Percentiles rank a stretch among this genome's conserved stretches.
Evolutionary conservation across 2,797 vertebrate species (phyloP).

Genomic region (Coracias cyanogaster): DNA sequence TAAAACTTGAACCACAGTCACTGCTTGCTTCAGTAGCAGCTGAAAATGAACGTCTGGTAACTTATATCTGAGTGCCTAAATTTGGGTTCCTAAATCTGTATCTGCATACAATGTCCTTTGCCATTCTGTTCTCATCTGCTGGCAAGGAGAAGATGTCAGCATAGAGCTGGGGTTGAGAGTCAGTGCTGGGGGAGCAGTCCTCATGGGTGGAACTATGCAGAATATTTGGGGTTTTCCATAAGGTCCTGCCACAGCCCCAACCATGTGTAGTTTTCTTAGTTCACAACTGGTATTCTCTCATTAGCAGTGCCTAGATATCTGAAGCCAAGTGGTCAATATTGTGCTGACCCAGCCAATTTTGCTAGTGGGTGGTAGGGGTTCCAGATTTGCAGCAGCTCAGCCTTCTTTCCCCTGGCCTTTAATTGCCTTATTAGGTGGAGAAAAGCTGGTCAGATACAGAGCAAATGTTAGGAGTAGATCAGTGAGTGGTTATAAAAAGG

Average conservation of each 20-base stretch:
- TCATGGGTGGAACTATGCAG: neutral
- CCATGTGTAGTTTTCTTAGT: neutral
- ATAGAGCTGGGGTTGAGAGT: neutral
- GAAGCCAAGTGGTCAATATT: neutral
- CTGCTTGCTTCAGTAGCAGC: neutral
- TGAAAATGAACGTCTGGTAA: neutral
- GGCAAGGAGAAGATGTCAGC: neutral
- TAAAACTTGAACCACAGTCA: neutral
- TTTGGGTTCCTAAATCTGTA: neutral
- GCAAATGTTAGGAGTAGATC: neutral
- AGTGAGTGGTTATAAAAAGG: neutral
- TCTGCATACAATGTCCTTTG: neutral
- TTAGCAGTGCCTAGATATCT: neutral
- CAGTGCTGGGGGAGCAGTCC: neutral
- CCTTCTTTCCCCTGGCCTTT: rapidly evolving
- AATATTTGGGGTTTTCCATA: neutral
- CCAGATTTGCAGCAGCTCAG: rapidly evolving
- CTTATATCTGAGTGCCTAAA: neutral
- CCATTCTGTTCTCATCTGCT: neutral
- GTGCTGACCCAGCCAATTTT: neutral
- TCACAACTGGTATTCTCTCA: neutral
- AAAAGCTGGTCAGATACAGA: neutral
- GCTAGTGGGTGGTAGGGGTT: too few relatives aligned
- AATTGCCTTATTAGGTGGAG: neutral
- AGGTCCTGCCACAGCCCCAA: neutral